Conservation (phyloP, 2,113 vertebrate species). For the Capricornis sumatraensis region DNA sequence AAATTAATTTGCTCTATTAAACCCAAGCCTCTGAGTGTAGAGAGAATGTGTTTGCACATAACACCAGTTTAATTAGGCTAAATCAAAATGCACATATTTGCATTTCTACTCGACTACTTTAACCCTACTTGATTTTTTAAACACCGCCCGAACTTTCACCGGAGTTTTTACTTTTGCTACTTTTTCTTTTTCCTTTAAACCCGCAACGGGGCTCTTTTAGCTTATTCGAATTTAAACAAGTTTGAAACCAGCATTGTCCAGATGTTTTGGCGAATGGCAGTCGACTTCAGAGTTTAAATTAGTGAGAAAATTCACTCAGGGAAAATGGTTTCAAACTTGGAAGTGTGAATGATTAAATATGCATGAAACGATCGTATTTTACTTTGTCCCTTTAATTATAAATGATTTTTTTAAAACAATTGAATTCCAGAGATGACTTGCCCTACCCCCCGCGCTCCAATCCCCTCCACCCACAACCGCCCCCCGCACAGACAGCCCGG, state of each 20-base stretch:
- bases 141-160: constrained; percentile 29
- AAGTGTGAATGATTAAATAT: constrained; percentile 68
- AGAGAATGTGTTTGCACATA: not conserved
- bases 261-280: constrained; percentile 49
- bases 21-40: not conserved
- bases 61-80: constrained; percentile 1
- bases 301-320: constrained; percentile 65
- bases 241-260: constrained; percentile 62
- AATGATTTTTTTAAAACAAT: constrained; percentile 68
- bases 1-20: not conserved
- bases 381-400: constrained; percentile 80
- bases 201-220: constrained; percentile 49
- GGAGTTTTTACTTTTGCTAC: constrained; percentile 49
- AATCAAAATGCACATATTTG: constrained; percentile 52
- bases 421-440: constrained; percentile 67
- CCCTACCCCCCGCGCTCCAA: not conserved
- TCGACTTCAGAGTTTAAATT: constrained; percentile 28
- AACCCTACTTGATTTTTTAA: not conserved
- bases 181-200: constrained; percentile 44
- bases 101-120: constrained; percentile 23
- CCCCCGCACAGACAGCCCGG: not conserved
- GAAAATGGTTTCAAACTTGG: constrained; percentile 64
- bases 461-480: not conserved
- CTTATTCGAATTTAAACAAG: constrained; percentile 61
- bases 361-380: constrained; percentile 65